phyloP scores from a whole-genome alignment of 2,113 vertebrate species.

The Microcebus griseorufus region DNA sequence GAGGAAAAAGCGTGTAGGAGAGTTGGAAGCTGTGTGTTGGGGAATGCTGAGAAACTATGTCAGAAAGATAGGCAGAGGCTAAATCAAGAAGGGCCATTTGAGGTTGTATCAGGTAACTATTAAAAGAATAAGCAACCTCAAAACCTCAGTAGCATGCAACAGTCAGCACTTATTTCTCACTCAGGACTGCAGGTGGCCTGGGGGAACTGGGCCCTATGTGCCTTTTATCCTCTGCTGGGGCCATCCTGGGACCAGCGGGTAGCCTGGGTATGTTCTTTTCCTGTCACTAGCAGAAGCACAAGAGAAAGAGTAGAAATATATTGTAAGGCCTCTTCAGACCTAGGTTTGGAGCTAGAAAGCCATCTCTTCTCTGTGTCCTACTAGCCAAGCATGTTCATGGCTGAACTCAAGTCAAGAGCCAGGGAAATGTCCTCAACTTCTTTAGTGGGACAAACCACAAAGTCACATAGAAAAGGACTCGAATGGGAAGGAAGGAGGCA shows the following conservation, averaged over 20 bases:
- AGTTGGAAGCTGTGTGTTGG: not conserved
- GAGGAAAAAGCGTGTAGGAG: not conserved
- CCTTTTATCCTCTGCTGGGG: not conserved
- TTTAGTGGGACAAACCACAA: not conserved
- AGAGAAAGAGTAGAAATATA: not conserved
- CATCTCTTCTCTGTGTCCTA: not conserved
- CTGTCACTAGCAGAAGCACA: not conserved
- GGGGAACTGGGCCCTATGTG: not conserved
- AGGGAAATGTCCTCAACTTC: not conserved
- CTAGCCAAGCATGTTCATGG: not conserved
- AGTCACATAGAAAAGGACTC: not conserved
- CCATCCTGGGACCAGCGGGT: not conserved
- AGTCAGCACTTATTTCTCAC: not conserved
- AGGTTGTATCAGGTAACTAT: not conserved
- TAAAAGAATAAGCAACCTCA: not conserved
- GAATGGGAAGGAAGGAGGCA: accelerated
- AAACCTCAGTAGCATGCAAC: not conserved
- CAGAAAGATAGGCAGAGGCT: not conserved
- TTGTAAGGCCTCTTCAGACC: not conserved
- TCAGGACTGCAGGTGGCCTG: not conserved
- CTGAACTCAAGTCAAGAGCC: not conserved
- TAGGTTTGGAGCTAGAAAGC: not conserved
- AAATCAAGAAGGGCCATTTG: not conserved
- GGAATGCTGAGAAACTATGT: not conserved
- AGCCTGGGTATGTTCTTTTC: not conserved